These are phyloP conservation scores for Dinocampus coccinellae DNA, from an alignment of 2,888 invertebrate genomes.

Conservation along the genomic window DNA sequence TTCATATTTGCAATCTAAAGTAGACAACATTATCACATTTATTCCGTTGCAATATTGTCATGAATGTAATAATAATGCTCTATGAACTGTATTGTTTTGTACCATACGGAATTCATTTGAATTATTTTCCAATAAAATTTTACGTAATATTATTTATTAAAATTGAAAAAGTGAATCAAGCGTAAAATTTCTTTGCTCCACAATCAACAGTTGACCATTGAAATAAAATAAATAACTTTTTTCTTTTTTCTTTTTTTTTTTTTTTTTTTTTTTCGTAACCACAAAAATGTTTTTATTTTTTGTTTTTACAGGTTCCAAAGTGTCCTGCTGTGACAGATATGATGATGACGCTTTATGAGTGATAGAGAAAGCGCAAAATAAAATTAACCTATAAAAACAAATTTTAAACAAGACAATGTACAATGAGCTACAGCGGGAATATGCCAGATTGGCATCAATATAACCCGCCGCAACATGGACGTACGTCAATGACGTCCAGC, in stretches of 20 bases:
- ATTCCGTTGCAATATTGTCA: slow-evolving; percentile 20
- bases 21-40: slow-evolving; percentile 21
- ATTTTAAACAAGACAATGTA: slow-evolving; percentile 57
- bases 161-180: neutral
- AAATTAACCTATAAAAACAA: slow-evolving; percentile 14
- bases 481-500: slow-evolving; percentile 51
- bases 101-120: neutral
- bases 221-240: too few species aligned
- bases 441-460: slow-evolving; percentile 69
- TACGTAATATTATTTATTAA: neutral
- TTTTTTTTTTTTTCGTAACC: too few species aligned
- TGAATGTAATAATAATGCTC: neutral
- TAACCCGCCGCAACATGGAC: slow-evolving; percentile 52
- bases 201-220: too few species aligned
- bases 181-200: too few species aligned
- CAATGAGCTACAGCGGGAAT: slow-evolving; percentile 67
- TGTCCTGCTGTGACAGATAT: slow-evolving; percentile 27
- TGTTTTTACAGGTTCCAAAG: slow-evolving; percentile 29
- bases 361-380: slow-evolving; percentile 7
- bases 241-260: too few species aligned
- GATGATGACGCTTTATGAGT: slow-evolving; percentile 9
- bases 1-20: slow-evolving; percentile 29
- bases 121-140: neutral
- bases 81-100: neutral
- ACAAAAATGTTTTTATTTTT: neutral